Evolutionary conservation across 2,888 invertebrate genomes (phyloP).

Genomic region (Perizoma flavofasciatum): DNA sequence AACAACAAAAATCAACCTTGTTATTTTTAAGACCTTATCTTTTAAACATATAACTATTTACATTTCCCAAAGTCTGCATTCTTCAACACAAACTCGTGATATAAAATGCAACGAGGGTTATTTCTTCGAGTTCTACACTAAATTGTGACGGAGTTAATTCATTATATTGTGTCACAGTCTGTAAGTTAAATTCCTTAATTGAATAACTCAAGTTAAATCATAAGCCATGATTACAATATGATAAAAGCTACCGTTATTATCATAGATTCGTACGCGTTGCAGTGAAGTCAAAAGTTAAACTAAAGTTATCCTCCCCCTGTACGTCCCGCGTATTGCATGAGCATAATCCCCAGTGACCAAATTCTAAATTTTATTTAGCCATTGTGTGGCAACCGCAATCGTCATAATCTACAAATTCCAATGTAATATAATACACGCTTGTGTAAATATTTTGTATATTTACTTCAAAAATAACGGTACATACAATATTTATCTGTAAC

Average conservation of each 20-base stretch:
- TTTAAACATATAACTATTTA: constrained; percentile 83
- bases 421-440: constrained; percentile 80
- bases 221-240: constrained; percentile 80
- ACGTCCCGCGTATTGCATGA: constrained; percentile 53
- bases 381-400: constrained; percentile 46
- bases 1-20: constrained; percentile 84
- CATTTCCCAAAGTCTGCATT: constrained; percentile 81
- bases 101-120: constrained; percentile 82
- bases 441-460: constrained; percentile 84
- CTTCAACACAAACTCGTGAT: constrained; percentile 79
- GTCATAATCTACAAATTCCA: constrained; percentile 41
- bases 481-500: constrained; percentile 83
- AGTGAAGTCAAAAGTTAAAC: constrained; percentile 73
- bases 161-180: constrained; percentile 75
- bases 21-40: constrained; percentile 78
- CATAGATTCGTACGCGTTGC: constrained; percentile 67
- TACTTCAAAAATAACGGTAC: constrained; percentile 84
- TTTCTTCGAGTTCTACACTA: constrained; percentile 74
- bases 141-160: constrained; percentile 81
- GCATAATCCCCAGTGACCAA: constrained; percentile 47
- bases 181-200: constrained; percentile 69
- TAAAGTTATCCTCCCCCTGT: constrained; percentile 75
- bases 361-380: constrained; percentile 42
- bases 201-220: constrained; percentile 71
- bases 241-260: constrained; percentile 76